Base-by-base conservation (phyloP, 2,888 invertebrate genomes). In the Drymonia ruficornis region DNA sequence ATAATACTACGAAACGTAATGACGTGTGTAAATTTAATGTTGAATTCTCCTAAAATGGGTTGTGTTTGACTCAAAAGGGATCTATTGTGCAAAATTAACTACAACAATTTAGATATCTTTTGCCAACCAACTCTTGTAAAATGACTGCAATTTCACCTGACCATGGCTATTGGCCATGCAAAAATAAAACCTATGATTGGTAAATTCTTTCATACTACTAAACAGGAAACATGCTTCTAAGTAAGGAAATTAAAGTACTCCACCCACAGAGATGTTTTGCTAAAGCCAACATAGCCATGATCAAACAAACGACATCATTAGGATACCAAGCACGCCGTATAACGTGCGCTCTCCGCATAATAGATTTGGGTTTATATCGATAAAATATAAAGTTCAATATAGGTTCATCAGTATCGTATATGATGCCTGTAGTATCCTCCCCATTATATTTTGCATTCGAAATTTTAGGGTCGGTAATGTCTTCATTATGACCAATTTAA, bases 261-360 rank as follows among this genome's bases (percentile, higher is more conserved):
- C 43, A 43, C 54, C 50, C 49, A 29, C 18, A 13, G 29, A 18
- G n/a, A 64, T 60, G 59, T 59, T 49, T 42, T n/a, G 52, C 44
- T 23, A 15, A 46, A 56, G 44, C 48, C 55, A 63, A 59, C 57
- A 58, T 51, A 51, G 44, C 49, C 56, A 47, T 56, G 60, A 65
- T 66, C 64, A 70, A 65, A 68, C 59, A 59, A 45, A 61, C 57
- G 50, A 57, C 56, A 67, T 67, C 63, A 69, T 69, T 73, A 70
- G 67, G 56, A 71, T 54, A 51, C 64, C 55, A 50, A 64, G 55
- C 65, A 67, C 64, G 66, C 59, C 60, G 49, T 61, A 60, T 59
- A 56, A 49, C 55, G 42, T 51, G 50, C 28, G 50, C 48, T 50
- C 47, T 38, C 56, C 16, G 2, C 11, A 8, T 44, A 19, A 6